A percentile compares a stretch with the other conserved stretches of the same genome.
Conservation (phyloP, 2,113 vertebrate genomes). For the Eurystomus gularis region DNA sequence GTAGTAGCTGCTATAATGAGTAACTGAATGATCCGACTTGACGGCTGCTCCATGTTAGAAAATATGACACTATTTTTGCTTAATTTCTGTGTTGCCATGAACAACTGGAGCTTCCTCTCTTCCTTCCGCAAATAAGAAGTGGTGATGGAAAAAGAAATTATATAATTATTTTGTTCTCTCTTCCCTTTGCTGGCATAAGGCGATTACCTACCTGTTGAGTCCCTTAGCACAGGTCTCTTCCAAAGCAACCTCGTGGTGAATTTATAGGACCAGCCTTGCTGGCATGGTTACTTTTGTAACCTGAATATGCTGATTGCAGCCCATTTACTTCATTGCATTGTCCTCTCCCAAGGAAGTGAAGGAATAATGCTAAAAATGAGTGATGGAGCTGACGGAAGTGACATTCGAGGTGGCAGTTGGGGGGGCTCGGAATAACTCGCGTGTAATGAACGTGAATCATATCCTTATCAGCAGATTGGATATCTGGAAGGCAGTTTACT, state of each 20-base stretch:
- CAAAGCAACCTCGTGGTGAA: neutral
- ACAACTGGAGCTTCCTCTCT: neutral
- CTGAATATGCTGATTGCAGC: neutral
- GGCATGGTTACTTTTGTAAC: neutral
- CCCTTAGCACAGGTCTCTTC: neutral
- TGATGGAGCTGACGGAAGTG: neutral
- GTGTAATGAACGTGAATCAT: neutral
- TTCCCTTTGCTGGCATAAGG: neutral
- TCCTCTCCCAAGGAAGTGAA: neutral
- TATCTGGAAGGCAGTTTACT: neutral
- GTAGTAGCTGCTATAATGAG: constrained; percentile 9
- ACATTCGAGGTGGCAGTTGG: neutral
- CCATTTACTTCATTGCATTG: neutral
- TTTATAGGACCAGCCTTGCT: neutral
- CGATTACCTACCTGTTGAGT: neutral
- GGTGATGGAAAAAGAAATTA: neutral
- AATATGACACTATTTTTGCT: neutral
- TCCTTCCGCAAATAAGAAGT: neutral
- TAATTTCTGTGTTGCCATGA: neutral
- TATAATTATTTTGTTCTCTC: neutral
- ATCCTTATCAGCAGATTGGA: neutral
- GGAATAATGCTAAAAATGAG: neutral
- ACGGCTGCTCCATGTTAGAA: neutral
- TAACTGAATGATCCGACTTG: neutral
- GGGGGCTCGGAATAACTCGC: neutral